Evolutionary conservation across 2,113 vertebrate genomes (phyloP).

Genomic region (Antigone vipio): DNA sequence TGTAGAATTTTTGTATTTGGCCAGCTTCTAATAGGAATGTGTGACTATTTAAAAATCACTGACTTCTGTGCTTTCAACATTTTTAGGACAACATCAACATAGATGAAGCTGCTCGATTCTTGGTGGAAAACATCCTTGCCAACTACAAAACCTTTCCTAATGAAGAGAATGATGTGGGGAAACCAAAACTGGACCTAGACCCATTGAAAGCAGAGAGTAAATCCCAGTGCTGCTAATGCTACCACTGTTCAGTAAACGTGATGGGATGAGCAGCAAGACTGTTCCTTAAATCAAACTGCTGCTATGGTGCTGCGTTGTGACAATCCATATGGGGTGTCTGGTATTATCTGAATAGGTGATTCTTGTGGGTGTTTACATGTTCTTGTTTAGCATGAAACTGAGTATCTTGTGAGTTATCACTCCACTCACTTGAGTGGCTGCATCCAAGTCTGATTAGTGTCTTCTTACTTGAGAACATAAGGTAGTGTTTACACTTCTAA

Average conservation of each 20-base stretch:
- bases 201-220: constrained; percentile 84
- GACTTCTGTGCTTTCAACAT: neutral
- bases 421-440: neutral
- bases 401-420: neutral
- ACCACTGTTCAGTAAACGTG: neutral
- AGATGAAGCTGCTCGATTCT: constrained; percentile 92
- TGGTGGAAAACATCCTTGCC: constrained; percentile 92
- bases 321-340: constrained; percentile 3
- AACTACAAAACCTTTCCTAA: constrained; percentile 86
- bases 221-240: constrained; percentile 90
- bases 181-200: constrained; percentile 86
- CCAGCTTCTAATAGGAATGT: neutral
- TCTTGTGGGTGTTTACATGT: constrained; percentile 2
- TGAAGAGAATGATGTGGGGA: constrained; percentile 86
- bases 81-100: constrained; percentile 96
- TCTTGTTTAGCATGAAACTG: constrained; percentile 10
- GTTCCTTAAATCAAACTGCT: constrained; percentile 2
- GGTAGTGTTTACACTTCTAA: constrained; percentile 52
- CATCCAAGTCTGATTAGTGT: neutral
- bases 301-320: constrained; percentile 12
- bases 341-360: neutral
- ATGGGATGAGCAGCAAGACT: constrained; percentile 29
- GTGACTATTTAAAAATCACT: neutral
- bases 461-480: neutral
- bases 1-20: neutral